Conservation (phyloP, 2,888 invertebrate genomes). For the Aphelenchoides bicaudatus region DNA sequence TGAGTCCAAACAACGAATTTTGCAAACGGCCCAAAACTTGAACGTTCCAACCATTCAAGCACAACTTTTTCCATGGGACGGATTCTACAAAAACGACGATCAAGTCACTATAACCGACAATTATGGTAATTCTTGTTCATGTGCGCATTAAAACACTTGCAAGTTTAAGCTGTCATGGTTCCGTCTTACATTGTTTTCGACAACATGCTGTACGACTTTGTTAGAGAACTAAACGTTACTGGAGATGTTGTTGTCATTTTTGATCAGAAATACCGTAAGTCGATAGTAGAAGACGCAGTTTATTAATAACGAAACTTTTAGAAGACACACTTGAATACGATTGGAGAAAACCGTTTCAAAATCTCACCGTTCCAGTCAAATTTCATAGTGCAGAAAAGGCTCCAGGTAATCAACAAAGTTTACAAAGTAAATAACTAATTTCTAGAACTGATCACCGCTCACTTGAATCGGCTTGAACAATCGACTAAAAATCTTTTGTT, state of each 20-base stretch:
- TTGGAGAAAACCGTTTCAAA: conserved; percentile 40
- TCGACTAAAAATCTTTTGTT: conserved; percentile 36
- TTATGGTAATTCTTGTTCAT: no score
- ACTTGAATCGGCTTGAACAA: conserved; percentile 7
- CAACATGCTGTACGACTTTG: conserved; percentile 73
- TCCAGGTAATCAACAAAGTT: neutral
- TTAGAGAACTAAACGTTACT: conserved; percentile 77
- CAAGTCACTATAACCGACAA: conserved; percentile 33
- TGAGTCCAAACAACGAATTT: conserved; percentile 17
- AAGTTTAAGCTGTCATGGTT: no score
- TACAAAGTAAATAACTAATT: conserved; percentile 33
- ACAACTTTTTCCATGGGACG: conserved; percentile 28
- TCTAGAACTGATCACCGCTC: conserved; percentile 10
- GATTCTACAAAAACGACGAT: conserved; percentile 21
- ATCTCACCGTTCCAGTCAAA: conserved; percentile 28
- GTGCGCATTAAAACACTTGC: no score
- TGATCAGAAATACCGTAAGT: conserved; percentile 77
- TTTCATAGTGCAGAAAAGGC: conserved; percentile 35
- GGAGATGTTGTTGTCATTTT: conserved; percentile 82
- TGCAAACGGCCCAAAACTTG: conserved; percentile 12
- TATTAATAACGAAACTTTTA: conserved; percentile 1
- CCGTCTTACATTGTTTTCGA: conserved; percentile 47
- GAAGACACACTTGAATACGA: conserved; percentile 32
- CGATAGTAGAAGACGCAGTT: neutral
- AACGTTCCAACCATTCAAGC: conserved; percentile 34